A percentile compares a stretch with the other conserved stretches of the same genome.
These are phyloP conservation scores for Petrolisthes manimaculis DNA, from an alignment of 2,888 invertebrate genomes.

Conservation along the genomic window DNA sequence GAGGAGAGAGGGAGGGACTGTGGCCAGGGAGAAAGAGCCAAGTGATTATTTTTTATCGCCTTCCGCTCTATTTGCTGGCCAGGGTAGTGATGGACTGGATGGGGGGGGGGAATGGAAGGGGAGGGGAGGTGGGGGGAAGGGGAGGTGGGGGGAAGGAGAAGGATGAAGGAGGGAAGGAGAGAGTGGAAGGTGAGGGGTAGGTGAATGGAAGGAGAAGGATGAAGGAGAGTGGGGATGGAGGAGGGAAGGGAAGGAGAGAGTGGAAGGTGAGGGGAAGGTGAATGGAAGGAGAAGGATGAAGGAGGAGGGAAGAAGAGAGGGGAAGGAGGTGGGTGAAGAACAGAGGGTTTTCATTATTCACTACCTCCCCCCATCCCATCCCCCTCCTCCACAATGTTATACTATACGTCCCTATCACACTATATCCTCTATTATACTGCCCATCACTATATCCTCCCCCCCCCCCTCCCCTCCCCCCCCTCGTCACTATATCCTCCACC, in stretches of 20 bases:
- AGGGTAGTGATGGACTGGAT: not conserved
- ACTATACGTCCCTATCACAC: no score
- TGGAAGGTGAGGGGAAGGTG: not conserved
- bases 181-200: not conserved
- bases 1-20: not conserved
- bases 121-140: not conserved
- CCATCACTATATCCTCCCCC: no score
- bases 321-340: no score
- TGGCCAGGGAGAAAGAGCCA: not conserved
- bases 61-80: slow-evolving; percentile 1
- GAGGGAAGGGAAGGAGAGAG: not conserved
- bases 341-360: no score
- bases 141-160: not conserved
- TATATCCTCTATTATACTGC: no score
- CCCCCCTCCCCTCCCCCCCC: not conserved
- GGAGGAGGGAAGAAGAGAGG: not conserved
- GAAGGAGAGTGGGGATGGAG: not conserved
- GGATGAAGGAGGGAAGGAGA: not conserved
- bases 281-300: not conserved
- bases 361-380: no score
- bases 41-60: not conserved
- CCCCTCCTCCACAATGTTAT: no score
- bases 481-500: not conserved
- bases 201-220: not conserved
- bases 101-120: not conserved